Evolutionary conservation across 2,113 vertebrate genomes (phyloP), one percentile per base, ranked within the genome.

Genomic region (Apus apus): DNA sequence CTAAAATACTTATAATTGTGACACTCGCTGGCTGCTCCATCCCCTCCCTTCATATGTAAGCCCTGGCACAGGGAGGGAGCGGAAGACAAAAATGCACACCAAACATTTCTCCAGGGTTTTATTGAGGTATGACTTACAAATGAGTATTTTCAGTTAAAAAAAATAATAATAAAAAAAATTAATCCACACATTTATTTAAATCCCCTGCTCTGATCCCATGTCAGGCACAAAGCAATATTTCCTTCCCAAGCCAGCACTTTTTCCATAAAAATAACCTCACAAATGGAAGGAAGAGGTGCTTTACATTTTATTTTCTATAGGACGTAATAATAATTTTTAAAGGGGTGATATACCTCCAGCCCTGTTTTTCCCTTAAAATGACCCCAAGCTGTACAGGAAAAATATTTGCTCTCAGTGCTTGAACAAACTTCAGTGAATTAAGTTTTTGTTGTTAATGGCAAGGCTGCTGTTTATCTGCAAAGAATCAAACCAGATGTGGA

Each of bases 361-460:
- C 83, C 91, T 89, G 85, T 97, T 98, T 97, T 97, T 96, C 96
- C 96, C 97, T 98, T 97, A 95, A 93, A 98, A 88, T 98, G 97
- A 98, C 97, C 96, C 97, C 87, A 97, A 96, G 79, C 93, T 93
- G 96, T 94, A 98, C 95, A 98, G 96, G 85, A 97, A 98, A 98
- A 98, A 97, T 98, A 98, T 98, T 98, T 98, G 89, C 97, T 98
- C 96, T 98, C 65, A n/a, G 87, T 91, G 73, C 97, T 97, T 97
- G 94, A 96, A 96, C 91, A 98, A 98, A 97, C 97, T 94, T 97
- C 91, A 94, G 92, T 96, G 97, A 98, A 98, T 98, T 98, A 98
- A 92, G 85, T 97, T 97, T 97, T 97, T 98, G 98, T 98, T 98
- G 95, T 97, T 98, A 96, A 98, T 98, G 97, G 98, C 97, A 98